Base-by-base conservation (phyloP, 2,888 invertebrate genomes). In the Venusia cambrica region DNA sequence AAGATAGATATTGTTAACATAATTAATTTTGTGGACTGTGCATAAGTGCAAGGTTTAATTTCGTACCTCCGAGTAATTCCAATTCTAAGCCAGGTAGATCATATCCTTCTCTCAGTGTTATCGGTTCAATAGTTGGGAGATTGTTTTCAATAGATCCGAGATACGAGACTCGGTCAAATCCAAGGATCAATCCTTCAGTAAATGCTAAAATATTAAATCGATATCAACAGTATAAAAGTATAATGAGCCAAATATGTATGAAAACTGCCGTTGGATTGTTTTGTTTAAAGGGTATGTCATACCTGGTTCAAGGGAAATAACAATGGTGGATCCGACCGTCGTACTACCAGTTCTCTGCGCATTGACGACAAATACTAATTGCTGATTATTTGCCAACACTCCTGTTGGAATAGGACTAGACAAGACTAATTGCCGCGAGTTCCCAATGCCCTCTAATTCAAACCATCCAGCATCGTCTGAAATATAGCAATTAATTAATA, bases 91-190 rank as follows among this genome's bases (percentile, higher is more conserved):
- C 39, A 5, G 38, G 3, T 2, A 39, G n/a, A n/a, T n/a, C 44
- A 31, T 51, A 59, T 16, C 64, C 66, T 29, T 57, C 48, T 3
- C 21, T 44, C 3, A 66, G 51, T 9, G 43, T 43, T 11, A 66
- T 63, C 1, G 54, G 36, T 6, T 46, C 43, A 12, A 62, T 29
- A 3, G 30, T 39, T 5, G 54, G 8, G 2, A 15, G 9, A 13
- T 41, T 28, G 17, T 46, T 48, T 15, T 48, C 38, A 1, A 62
- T 50, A 1, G 52, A 30, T 4, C 65, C 65, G 1, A 49, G 3
- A 29, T 60, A 62, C 10, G 36, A 54, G 7, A 38, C 19, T 15
- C 45, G 40, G 15, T 65, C 55, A 21, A 65, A 65, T 3, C 46
- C 52, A 24, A 63, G 53, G 7, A 53, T 11, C 16, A 10, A 31